Evolutionary conservation across 2,113 vertebrate genomes (phyloP).

Genomic region (Mesoclemmys tuberculata): DNA sequence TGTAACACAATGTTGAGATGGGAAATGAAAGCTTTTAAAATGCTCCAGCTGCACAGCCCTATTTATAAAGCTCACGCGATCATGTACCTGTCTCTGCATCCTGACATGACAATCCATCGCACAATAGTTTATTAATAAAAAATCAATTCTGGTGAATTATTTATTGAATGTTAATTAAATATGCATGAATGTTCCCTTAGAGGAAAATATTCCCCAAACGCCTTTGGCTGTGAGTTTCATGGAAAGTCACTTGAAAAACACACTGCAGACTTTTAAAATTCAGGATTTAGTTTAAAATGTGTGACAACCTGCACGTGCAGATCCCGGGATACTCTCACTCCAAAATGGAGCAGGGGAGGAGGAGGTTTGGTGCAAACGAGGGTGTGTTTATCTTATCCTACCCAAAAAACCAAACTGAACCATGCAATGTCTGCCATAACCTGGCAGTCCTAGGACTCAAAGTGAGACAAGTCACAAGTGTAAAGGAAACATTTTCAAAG

Average conservation of each 20-base stretch:
- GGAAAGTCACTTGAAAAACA: no score
- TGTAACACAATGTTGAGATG: background rate
- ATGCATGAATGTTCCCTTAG: background rate
- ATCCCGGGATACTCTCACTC: background rate
- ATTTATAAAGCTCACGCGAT: background rate
- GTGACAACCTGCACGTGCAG: no score
- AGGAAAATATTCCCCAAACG: background rate
- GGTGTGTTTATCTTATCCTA: background rate
- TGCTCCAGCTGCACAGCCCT: background rate
- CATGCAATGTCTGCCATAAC: background rate
- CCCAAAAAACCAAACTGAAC: no score
- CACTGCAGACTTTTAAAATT: no score
- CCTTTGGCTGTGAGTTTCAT: background rate
- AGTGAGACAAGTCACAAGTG: background rate
- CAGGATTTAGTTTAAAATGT: no score
- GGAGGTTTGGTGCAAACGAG: background rate
- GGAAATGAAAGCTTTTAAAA: background rate
- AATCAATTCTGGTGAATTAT: background rate
- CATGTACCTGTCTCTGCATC: background rate
- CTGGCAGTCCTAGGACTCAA: background rate
- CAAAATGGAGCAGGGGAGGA: background rate
- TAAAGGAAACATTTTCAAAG: background rate
- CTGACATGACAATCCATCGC: background rate
- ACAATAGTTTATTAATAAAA: background rate
- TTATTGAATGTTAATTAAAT: background rate